Percentiles rank a stretch among this genome's conserved stretches.
These are phyloP conservation scores for Cynaeus angustus DNA, from an alignment of 2,888 invertebrate genomes.

Conservation along the genomic window DNA sequence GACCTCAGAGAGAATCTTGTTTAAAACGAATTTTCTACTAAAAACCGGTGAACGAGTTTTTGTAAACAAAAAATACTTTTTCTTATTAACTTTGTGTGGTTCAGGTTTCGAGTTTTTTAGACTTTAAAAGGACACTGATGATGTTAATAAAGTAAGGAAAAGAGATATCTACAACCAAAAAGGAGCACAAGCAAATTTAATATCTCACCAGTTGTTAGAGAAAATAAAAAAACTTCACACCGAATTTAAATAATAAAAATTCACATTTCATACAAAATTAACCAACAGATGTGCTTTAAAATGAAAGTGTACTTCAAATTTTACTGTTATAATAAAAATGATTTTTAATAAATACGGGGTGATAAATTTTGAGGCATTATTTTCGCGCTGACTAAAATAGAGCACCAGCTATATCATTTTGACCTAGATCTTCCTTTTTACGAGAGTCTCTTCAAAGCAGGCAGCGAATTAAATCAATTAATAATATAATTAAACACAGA, in stretches of 20 bases:
- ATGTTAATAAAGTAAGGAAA: too few species aligned
- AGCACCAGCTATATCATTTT: slow-evolving; percentile 6
- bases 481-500: slow-evolving; percentile 23
- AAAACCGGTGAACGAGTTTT: slow-evolving; percentile 4
- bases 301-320: background rate
- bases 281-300: slow-evolving; percentile 3
- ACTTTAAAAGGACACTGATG: too few species aligned
- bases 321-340: background rate
- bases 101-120: too few species aligned
- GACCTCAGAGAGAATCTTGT: slow-evolving; percentile 13
- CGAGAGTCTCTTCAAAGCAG: slow-evolving; percentile 7
- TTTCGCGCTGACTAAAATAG: background rate
- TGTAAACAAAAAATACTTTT: slow-evolving; percentile 13
- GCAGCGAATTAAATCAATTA: slow-evolving; percentile 15
- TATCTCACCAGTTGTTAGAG: background rate
- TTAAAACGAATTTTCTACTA: slow-evolving; percentile 6
- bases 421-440: background rate
- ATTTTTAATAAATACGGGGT: slow-evolving; percentile 2
- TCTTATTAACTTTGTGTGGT: background rate
- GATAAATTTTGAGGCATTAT: background rate
- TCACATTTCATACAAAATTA: background rate
- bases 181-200: background rate
- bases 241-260: background rate
- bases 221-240: background rate
- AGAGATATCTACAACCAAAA: background rate